Evolutionary conservation across 2,113 vertebrate genomes (phyloP).

Genomic region (Nipponia nippon): DNA sequence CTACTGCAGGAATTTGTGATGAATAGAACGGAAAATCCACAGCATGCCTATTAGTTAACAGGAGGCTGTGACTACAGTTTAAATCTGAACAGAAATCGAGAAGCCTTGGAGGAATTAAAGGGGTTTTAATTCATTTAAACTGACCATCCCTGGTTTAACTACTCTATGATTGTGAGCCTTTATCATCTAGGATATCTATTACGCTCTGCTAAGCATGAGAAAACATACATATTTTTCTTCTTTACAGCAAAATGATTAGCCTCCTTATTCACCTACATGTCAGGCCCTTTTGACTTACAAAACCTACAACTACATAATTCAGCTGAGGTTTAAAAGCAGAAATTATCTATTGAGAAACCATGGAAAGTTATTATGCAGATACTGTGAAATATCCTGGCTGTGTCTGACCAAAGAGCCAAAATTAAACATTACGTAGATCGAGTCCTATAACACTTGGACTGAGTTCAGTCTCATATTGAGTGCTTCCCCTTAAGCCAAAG

Average conservation of each 20-base stretch:
- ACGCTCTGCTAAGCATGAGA: background rate
- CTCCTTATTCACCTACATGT: background rate
- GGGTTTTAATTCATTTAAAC: slow-evolving; percentile 52
- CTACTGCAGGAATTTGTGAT: slow-evolving; percentile 55
- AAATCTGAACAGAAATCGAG: slow-evolving; percentile 44
- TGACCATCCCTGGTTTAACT: slow-evolving; percentile 20
- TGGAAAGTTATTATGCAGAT: background rate
- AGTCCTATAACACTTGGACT: background rate
- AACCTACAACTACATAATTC: background rate
- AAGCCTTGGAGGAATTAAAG: slow-evolving; percentile 33
- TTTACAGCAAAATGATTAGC: background rate
- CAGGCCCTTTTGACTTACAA: background rate
- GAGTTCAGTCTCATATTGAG: background rate
- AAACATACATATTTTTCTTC: slow-evolving; percentile 26
- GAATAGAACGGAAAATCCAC: slow-evolving; percentile 54
- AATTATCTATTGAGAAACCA: background rate
- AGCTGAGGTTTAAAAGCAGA: background rate
- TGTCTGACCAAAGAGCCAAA: background rate
- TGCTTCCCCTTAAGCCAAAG: background rate
- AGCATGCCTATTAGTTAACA: slow-evolving; percentile 39
- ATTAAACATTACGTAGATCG: background rate
- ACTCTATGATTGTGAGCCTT: background rate
- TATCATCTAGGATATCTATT: slow-evolving; percentile 27
- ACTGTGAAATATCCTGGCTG: background rate
- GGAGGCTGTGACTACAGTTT: slow-evolving; percentile 45